phyloP scores from a whole-genome alignment of 2,888 invertebrate species.

The Syrphus vitripennis region DNA sequence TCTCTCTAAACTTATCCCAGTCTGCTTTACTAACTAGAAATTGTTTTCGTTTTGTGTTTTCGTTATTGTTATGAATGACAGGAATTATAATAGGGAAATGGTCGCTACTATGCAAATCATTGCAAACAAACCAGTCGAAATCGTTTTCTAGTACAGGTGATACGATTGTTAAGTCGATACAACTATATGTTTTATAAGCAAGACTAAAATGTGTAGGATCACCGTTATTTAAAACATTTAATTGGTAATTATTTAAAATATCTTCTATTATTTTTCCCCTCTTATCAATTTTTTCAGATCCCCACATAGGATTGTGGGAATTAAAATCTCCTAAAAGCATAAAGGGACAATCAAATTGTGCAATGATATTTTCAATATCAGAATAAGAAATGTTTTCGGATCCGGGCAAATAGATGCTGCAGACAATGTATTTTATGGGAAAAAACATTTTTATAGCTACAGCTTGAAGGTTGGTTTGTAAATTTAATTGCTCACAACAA shows the following conservation, averaged over 20 bases:
- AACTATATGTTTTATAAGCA: neutral
- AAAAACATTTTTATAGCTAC: conserved; percentile 11
- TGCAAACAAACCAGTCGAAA: conserved; percentile 13
- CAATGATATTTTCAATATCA: neutral
- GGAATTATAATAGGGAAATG: conserved; percentile 14
- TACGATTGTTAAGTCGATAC: neutral
- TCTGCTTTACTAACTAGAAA: neutral
- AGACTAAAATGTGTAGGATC: conserved; percentile 7
- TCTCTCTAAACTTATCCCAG: neutral
- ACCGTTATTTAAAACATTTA: conserved; percentile 18
- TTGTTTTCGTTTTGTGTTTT: neutral
- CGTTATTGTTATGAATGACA: neutral
- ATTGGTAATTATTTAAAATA: neutral
- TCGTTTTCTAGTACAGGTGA: neutral
- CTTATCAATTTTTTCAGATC: neutral
- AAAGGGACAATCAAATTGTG: neutral
- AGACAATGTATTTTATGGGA: conserved; percentile 2
- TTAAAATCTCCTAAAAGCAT: neutral
- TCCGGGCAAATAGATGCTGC: conserved; percentile 6
- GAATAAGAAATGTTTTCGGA: neutral
- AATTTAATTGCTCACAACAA: no score
- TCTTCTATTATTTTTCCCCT: neutral
- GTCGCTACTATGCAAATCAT: conserved; percentile 26
- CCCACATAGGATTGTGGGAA: neutral
- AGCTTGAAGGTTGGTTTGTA: no score